Conservation (phyloP, 2,797 vertebrate genomes). For the Octomys mimax region DNA sequence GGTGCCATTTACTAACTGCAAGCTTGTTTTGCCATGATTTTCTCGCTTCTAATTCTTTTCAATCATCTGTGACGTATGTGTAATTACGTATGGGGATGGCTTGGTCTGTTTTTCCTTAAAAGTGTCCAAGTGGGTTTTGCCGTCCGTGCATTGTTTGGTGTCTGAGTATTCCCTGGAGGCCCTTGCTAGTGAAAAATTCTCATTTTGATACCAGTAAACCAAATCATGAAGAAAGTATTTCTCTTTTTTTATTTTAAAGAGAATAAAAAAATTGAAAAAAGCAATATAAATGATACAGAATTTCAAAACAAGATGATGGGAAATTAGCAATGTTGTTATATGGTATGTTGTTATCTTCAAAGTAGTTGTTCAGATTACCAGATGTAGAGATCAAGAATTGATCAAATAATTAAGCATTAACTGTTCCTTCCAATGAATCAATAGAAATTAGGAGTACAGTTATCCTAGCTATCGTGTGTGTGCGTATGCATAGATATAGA, state of each 20-base stretch:
- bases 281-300: too few relatives aligned
- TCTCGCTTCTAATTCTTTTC: conserved; percentile 39
- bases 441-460: too few relatives aligned
- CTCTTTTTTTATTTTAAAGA: neutral
- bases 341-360: too few relatives aligned
- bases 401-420: too few relatives aligned
- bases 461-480: too few relatives aligned
- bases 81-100: neutral
- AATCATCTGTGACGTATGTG: conserved; percentile 57
- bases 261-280: too few relatives aligned
- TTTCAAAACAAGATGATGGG: too few relatives aligned
- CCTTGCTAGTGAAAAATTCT: neutral
- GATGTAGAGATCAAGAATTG: too few relatives aligned
- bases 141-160: neutral
- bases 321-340: too few relatives aligned
- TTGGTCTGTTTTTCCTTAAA: conserved; percentile 35
- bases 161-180: neutral
- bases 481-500: too few relatives aligned
- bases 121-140: neutral
- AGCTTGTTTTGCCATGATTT: conserved; percentile 13
- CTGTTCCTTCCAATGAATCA: too few relatives aligned
- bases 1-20: neutral
- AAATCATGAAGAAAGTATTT: neutral
- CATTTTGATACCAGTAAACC: neutral
- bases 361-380: too few relatives aligned